A percentile compares a stretch with the other conserved stretches of the same genome.
These are phyloP conservation scores for Bacillus rossius DNA, from an alignment of 1,140 invertebrate genomes.

Conservation along the genomic window DNA sequence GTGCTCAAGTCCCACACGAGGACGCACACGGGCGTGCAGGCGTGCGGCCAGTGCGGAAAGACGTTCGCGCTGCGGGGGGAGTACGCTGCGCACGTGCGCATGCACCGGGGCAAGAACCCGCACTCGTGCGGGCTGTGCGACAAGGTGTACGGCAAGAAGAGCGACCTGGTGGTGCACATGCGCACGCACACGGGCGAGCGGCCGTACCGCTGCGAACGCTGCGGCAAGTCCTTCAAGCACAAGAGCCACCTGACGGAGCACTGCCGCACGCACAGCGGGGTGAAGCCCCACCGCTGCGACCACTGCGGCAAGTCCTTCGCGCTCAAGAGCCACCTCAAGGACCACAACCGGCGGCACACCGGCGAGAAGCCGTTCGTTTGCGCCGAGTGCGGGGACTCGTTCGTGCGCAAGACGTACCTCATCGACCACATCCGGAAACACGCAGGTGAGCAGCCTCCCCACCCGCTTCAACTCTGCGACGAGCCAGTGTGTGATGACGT, in stretches of 20 bases:
- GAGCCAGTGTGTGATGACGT: too few relatives aligned
- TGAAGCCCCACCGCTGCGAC: slow-evolving; percentile 49
- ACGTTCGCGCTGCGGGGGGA: slow-evolving; percentile 49
- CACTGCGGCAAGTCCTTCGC: slow-evolving; percentile 49
- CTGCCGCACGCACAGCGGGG: slow-evolving; percentile 47
- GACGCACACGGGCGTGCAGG: slow-evolving; percentile 62
- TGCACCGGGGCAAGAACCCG: slow-evolving; percentile 46
- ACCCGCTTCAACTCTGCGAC: slow-evolving; percentile 57
- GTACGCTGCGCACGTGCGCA: slow-evolving; percentile 43
- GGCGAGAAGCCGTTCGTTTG: slow-evolving; percentile 66
- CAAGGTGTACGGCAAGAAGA: not conserved
- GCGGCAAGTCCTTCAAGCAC: slow-evolving; percentile 50
- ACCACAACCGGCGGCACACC: slow-evolving; percentile 45
- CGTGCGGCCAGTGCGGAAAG: slow-evolving; percentile 63
- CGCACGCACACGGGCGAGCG: slow-evolving; percentile 55
- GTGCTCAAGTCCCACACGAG: slow-evolving; percentile 65
- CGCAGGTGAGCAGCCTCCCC: slow-evolving; percentile 58
- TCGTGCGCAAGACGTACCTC: slow-evolving; percentile 76
- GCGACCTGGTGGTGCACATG: slow-evolving; percentile 37
- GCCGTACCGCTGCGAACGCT: slow-evolving; percentile 53
- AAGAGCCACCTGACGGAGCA: slow-evolving; percentile 48
- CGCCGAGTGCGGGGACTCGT: slow-evolving; percentile 77
- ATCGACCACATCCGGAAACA: slow-evolving; percentile 47
- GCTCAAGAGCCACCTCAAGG: slow-evolving; percentile 46
- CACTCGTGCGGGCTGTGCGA: slow-evolving; percentile 1